Base-by-base conservation (phyloP, 1,140 invertebrate species). In the Gonioctena quinquepunctata region DNA sequence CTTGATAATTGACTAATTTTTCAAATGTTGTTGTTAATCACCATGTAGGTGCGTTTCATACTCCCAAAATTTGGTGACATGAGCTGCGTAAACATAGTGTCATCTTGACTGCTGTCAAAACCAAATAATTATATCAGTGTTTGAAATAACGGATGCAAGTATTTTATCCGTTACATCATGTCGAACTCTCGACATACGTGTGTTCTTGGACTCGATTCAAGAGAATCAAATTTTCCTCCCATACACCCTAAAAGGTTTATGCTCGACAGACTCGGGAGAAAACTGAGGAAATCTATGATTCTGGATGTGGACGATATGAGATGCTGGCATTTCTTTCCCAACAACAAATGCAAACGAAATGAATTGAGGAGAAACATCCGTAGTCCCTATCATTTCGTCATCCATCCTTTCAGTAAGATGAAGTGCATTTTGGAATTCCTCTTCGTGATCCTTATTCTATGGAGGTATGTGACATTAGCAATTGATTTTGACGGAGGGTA, bases 401-500 rank as follows among this genome's bases (percentile, higher is more conserved):
- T 73, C 33, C 72, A 73, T 48, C 72, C 72, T 11, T 70, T 73
- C 26, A 73, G 72, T 18, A 70, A 16, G 27, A 50, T 70, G 22
- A 65, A 68, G 18, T 16, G 50, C 18, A 8, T 70, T 6, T 16
- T 69, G 22, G 65, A 73, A 54, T 25, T 22, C 6, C 8, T 73
- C 3, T 73, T 73, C 27, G 56, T 60, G 16, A 4, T 73, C 18
- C 27, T 70, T 16, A 3, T 62, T 3, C 11, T 28, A 3, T 4
- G 5, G 16, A 28, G 33, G 1, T 19, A 18, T 11, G 6, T 8
- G 50, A 33, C 63, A 33, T 11, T 56, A 5, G 21, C 49, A 28
- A n/a, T 64, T 13, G 25, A 13, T 25, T 19, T 27, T n/a, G 7
- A 8, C 25, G 25, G 1, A 11, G 23, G 16, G 2, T 33, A 11